Base-by-base conservation (phyloP, 2,888 invertebrate genomes). In the Quadroppia sp. region DNA sequence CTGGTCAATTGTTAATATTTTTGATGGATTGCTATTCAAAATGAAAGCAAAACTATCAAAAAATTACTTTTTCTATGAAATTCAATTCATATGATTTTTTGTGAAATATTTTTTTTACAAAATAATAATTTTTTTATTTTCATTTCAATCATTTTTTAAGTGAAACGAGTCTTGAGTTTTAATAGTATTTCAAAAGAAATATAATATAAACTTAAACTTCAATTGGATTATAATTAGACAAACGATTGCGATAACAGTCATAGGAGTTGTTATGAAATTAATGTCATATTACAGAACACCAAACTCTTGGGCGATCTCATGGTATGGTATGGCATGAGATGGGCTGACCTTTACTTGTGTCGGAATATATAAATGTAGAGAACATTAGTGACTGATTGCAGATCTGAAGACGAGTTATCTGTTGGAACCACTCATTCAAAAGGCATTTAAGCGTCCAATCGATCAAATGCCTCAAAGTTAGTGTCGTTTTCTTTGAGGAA, bases 321-420 rank as follows among this genome's bases (percentile, higher is more conserved):
- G 36, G 36, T 36, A 36, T 36, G 45, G 45, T 6, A 6, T 15
- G 45, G 15, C 15, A 45, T 45, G 45, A 15, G 11, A 7, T 9
- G 4, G 36, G 36, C 9, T 7, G 4, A 7, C 6, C 36, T 36
- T 45, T 45, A 13, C 2, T 45, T 45, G 45, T 45, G 45, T 45
- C 45, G 45, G 45, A 17, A 17, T 17, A 53, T 50, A 50, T 20
- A 53, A 53, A 53, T 53, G 9, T 13, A 53, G 53, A 53, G 45
- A 53, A 53, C 9, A 7, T 36, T 36, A 36, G 36, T 45, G 53
- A 53, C 53, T 53, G 53, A 53, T 53, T 17, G 53, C 13, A 53
- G 53, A 53, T 53, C 7, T 15, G 23, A 15, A 53, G 53, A 53
- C 53, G 53, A 53, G 53, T 53, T 53, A 53, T 53, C 53, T 53